Percentiles rank a stretch among this genome's conserved stretches.
Evolutionary conservation across 2,888 invertebrate genomes (phyloP).

Genomic region (Opisthograptis luteolata): DNA sequence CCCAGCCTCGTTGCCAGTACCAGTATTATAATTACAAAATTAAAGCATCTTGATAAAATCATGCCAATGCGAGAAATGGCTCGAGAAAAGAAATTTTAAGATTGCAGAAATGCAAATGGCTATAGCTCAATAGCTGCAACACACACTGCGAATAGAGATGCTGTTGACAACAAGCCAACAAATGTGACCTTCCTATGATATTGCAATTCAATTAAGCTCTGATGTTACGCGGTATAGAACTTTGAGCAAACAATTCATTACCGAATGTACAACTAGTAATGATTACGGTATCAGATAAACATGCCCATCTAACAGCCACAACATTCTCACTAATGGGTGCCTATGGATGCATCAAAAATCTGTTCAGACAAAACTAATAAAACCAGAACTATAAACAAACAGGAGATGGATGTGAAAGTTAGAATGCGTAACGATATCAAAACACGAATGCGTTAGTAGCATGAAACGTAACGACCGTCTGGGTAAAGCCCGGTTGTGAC

Average conservation of each 20-base stretch:
- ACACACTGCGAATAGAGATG: slow-evolving; percentile 5
- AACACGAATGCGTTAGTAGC: slow-evolving; percentile 12
- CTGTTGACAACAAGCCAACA: slow-evolving; percentile 14
- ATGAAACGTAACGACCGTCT: slow-evolving; percentile 18
- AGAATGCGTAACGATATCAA: slow-evolving; percentile 1
- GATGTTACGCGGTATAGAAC: not conserved
- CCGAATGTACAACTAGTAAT: too few species aligned
- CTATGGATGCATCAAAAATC: too few species aligned
- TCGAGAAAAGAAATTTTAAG: not conserved
- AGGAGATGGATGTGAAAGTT: slow-evolving; percentile 1
- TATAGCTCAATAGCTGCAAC: not conserved
- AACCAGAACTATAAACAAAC: not conserved
- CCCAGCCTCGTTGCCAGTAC: too few species aligned
- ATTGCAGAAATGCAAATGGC: not conserved
- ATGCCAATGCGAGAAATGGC: not conserved
- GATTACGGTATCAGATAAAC: too few species aligned
- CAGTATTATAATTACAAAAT: too few species aligned
- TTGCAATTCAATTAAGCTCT: slow-evolving; percentile 3
- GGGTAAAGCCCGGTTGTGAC: slow-evolving; percentile 49
- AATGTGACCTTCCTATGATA: slow-evolving; percentile 16
- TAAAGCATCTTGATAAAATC: not conserved
- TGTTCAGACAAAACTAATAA: too few species aligned
- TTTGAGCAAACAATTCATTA: too few species aligned
- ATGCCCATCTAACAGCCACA: too few species aligned
- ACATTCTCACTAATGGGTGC: too few species aligned